Conservation (phyloP, 2,888 invertebrate species). For the Brenthis daphne region DNA sequence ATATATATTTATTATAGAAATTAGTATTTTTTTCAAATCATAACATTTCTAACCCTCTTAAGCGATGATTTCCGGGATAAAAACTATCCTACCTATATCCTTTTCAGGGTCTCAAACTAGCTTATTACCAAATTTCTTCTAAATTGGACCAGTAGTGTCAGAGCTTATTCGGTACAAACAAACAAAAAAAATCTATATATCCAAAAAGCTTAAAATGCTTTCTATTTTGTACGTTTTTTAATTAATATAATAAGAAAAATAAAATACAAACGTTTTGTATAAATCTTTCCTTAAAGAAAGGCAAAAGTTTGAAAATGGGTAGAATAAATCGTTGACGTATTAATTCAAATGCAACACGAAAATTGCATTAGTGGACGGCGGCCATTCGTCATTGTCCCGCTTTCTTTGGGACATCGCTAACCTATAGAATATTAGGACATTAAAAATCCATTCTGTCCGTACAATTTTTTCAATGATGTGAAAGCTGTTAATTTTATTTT, state of each 20-base stretch:
- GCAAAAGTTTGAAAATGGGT: conserved; percentile 29
- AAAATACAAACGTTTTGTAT: neutral
- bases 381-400: conserved; percentile 71
- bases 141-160: too few species aligned
- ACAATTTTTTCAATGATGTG: conserved; percentile 20
- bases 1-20: neutral
- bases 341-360: conserved; percentile 82
- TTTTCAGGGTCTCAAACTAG: too few species aligned
- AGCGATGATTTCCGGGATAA: too few species aligned
- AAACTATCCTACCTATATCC: too few species aligned
- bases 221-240: neutral
- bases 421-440: conserved; percentile 39
- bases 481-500: neutral
- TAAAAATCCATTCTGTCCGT: conserved; percentile 36
- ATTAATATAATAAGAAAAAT: neutral
- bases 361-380: conserved; percentile 75
- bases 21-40: too few species aligned
- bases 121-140: too few species aligned
- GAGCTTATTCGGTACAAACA: too few species aligned
- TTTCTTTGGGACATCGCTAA: conserved; percentile 43
- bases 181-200: too few species aligned
- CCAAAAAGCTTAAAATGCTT: too few species aligned
- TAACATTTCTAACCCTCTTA: too few species aligned
- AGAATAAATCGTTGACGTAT: conserved; percentile 60
- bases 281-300: neutral